Evolutionary conservation across 2,888 invertebrate species (phyloP).

Genomic region (Endomychus coccineus): DNA sequence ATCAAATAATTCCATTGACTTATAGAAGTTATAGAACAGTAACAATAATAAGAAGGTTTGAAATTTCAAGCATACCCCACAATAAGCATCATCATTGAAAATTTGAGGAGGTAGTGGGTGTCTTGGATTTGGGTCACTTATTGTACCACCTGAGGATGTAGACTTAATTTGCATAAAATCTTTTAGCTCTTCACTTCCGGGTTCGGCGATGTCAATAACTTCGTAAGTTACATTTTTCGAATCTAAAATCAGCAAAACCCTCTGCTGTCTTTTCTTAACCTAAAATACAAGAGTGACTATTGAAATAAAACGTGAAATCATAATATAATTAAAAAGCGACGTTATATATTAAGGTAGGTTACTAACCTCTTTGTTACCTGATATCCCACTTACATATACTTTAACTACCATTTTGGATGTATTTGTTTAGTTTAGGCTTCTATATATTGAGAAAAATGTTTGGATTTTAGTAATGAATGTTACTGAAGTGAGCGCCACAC

Average conservation of each 20-base stretch:
- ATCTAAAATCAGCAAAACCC: slow-evolving; percentile 88
- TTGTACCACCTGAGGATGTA: slow-evolving; percentile 65
- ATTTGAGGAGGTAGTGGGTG: slow-evolving; percentile 89
- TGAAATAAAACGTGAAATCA: too few species aligned
- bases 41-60: too few species aligned
- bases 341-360: too few species aligned
- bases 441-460: not conserved
- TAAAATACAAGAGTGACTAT: slow-evolving; percentile 38
- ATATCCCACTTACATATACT: slow-evolving; percentile 85
- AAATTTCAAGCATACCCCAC: slow-evolving; percentile 80
- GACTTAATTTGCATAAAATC: slow-evolving; percentile 89
- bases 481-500: too few species aligned
- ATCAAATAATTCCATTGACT: too few species aligned
- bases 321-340: too few species aligned
- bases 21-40: too few species aligned
- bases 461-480: too few species aligned
- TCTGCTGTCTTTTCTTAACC: slow-evolving; percentile 94
- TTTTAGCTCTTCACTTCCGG: slow-evolving; percentile 79
- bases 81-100: slow-evolving; percentile 86
- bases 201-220: slow-evolving; percentile 90
- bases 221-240: slow-evolving; percentile 86
- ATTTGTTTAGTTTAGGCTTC: too few species aligned
- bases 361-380: too few species aligned
- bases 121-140: slow-evolving; percentile 64
- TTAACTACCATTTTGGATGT: slow-evolving; percentile 70